Conservation (phyloP, 2,113 vertebrate species). For the Reinhardtius hippoglossoides region DNA sequence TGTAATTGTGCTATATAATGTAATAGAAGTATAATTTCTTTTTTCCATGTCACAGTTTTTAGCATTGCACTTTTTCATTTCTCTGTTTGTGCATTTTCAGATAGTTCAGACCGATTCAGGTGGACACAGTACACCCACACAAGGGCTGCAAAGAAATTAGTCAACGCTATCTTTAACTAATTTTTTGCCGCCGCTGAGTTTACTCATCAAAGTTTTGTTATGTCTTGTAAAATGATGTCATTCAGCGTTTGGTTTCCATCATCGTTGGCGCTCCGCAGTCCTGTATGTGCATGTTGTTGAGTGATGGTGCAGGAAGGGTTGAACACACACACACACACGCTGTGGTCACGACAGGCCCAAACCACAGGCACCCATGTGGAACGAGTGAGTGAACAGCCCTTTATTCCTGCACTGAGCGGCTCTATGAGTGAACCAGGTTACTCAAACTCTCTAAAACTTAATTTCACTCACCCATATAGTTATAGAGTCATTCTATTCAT, state of each 20-base stretch:
- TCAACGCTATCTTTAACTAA: slow-evolving; percentile 14
- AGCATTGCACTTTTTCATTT: too few relatives aligned
- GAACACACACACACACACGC: slow-evolving; percentile 12
- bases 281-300: slow-evolving; percentile 35
- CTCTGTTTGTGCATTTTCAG: too few relatives aligned
- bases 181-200: slow-evolving; percentile 21
- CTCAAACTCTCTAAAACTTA: slow-evolving; percentile 37
- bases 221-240: slow-evolving; percentile 51
- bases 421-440: slow-evolving; percentile 56
- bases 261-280: slow-evolving; percentile 40
- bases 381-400: slow-evolving; percentile 69
- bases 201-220: slow-evolving; percentile 55
- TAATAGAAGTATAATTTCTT: too few relatives aligned
- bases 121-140: slow-evolving; percentile 5
- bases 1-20: too few relatives aligned
- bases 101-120: slow-evolving; percentile 2
- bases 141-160: slow-evolving; percentile 38
- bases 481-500: slow-evolving; percentile 1
- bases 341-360: slow-evolving; percentile 66
- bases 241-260: slow-evolving; percentile 53
- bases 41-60: too few relatives aligned
- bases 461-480: slow-evolving; percentile 22
- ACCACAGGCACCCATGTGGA: slow-evolving; percentile 74
- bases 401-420: slow-evolving; percentile 64
- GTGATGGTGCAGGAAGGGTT: slow-evolving; percentile 45